Conservation (phyloP, 1,140 invertebrate genomes). For the Gryllus bimaculatus region DNA sequence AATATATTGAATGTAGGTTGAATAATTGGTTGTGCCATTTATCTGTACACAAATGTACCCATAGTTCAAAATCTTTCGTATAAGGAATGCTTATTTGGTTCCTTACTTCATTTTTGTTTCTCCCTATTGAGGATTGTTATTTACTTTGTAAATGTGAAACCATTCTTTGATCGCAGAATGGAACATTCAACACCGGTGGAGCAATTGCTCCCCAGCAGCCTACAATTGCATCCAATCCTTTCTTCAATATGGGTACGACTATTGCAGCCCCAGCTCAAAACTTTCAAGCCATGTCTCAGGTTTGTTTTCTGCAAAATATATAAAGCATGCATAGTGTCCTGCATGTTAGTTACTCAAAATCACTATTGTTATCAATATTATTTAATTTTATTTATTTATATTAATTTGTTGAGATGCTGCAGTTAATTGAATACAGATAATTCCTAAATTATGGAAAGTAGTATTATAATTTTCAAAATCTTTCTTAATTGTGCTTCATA, state of each 20-base stretch:
- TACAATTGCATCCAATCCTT: constrained; percentile 26
- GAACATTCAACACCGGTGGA: constrained; percentile 15
- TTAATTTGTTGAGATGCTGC: neutral
- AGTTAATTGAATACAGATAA: neutral
- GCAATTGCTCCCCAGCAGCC: constrained; percentile 18
- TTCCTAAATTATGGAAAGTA: neutral
- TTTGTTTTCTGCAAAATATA: neutral
- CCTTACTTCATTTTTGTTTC: too few species aligned
- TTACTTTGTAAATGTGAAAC: too few species aligned
- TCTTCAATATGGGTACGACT: constrained; percentile 26
- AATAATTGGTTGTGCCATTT: too few species aligned
- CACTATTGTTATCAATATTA: neutral
- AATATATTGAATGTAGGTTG: too few species aligned
- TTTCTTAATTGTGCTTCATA: neutral
- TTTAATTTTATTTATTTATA: neutral
- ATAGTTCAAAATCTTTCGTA: too few species aligned
- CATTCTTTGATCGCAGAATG: constrained; percentile 15
- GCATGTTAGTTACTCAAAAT: neutral
- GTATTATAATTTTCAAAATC: neutral
- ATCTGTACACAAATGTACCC: too few species aligned
- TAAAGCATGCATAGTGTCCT: neutral
- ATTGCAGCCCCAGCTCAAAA: constrained; percentile 18
- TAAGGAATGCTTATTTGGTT: too few species aligned
- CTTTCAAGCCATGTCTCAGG: constrained; percentile 22
- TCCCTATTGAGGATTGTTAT: too few species aligned